Base-by-base conservation (phyloP, 1,140 invertebrate genomes). In the Listronotus oregonensis region DNA sequence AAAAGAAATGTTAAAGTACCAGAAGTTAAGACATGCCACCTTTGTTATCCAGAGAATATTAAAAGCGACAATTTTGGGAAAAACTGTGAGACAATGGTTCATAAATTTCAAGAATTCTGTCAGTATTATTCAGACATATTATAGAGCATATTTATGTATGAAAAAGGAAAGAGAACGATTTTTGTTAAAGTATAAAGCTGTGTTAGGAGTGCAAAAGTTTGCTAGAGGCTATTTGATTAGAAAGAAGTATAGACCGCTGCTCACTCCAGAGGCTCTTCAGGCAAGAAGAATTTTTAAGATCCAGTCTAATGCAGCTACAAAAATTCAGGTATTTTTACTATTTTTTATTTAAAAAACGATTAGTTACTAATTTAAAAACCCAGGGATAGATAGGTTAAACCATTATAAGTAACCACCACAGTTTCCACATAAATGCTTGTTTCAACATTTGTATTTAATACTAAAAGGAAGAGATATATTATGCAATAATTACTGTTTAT, bases 271-370 rank as follows among this genome's bases (percentile, higher is more conserved):
- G 72, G 73, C 80, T 42, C 78, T 75, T 55, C 77, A 84, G 61
- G 71, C 80, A 40, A 72, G 81, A 64, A 78, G 75, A 49, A 69
- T 72, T 2, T 75, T 82, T 47, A 81, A 76, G 62, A 49, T 60
- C 39, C 17, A 51, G 49, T 70, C 64, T 42, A 15, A 34, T n/a
- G 85, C 87, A 1, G 87, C 86, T 21, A 80, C 78, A 0, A 83
- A 82, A 66, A 89, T 90, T 64, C 88, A 89, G 78, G 83, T 84
- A 70, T 71, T 68, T 68, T 15, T 52, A 10, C 32, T 52, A n/a
- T 52, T 52, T 6, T 0, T 18, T 60, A 6, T 63, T 42, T 59
- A 37, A 14, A 12, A 14, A 47, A 32, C 15, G 54, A 43, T 62
- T 31, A 42, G 3, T 54, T 32, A 10, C 31, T 57, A 14, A 27